These are phyloP conservation scores for Lepilemur septentrionalis DNA, from an alignment of 2,797 vertebrate genomes.

Conservation along the genomic window DNA sequence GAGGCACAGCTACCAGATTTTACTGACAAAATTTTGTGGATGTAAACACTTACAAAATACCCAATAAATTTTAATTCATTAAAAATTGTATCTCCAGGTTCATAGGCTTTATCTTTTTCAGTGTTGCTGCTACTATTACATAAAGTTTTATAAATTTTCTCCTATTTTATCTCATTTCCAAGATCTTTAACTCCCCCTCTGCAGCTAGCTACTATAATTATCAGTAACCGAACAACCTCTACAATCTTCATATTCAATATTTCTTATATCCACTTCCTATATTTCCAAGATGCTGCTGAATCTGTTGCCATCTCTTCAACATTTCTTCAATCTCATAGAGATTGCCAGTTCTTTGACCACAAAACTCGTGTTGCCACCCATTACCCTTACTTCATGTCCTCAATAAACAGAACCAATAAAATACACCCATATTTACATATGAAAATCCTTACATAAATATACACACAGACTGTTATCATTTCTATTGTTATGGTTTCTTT, in stretches of 20 bases:
- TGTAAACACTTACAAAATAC: not conserved
- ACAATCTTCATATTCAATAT: not conserved
- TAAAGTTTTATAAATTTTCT: not conserved
- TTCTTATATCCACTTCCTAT: not conserved
- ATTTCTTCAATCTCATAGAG: not conserved
- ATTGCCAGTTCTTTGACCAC: not conserved
- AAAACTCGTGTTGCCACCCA: not conserved
- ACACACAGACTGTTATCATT: not conserved
- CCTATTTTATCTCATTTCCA: not conserved
- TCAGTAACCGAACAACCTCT: not conserved
- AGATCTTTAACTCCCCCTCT: not conserved
- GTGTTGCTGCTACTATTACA: not conserved
- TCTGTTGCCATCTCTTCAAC: not conserved
- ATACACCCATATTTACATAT: not conserved
- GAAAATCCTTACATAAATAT: too few species aligned
- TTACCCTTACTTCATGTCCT: not conserved
- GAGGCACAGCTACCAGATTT: not conserved
- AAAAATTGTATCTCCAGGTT: not conserved
- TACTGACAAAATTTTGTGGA: not conserved
- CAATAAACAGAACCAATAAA: not conserved
- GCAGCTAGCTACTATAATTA: not conserved
- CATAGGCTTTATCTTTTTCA: not conserved
- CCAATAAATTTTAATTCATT: not conserved
- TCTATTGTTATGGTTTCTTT: not conserved
- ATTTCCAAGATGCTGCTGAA: not conserved